Base-by-base conservation (phyloP, 1,140 invertebrate genomes). In the Branchinecta lindahli region DNA sequence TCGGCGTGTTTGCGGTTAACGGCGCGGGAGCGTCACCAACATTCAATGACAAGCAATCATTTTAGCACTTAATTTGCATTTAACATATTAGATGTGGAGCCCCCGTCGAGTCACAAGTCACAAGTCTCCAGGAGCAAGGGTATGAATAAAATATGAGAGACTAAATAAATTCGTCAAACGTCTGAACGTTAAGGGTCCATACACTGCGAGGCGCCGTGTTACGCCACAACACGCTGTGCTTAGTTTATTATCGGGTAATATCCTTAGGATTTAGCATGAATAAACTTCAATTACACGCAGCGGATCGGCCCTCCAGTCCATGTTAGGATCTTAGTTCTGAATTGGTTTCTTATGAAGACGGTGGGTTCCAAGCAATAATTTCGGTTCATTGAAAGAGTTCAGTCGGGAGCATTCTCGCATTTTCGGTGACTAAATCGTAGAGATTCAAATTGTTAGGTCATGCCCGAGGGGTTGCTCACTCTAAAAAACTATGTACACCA, bases 11-110 rank as follows among this genome's bases (percentile, higher is more conserved):
- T 61, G 52, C 18, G 52, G 52, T 61, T 61, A 61, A 61, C 52
- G 52, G 52, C 52, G 52, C 52, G 52, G 52, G 52, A 61, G 52
- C 52, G 52, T 61, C 52, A 61, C 52, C 52, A 61, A 61, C 52
- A 61, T 61, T 61, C 52, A 61, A 61, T 61, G 52, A 61, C 52
- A 61, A 61, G 52, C 52, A 61, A 61, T 61, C 52, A 61, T 61
- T 61, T 61, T 61, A 61, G 52, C 52, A 61, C 52, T 61, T 20
- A 61, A 61, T 61, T 61, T 61, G 52, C 52, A 61, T 61, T 61
- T 61, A 61, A 61, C 52, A 61, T 61, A 61, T 61, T 61, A 61
- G 52, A 61, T 12, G 52, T 15, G 12, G 52, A 12, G 12, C 12
- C 52, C 52, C 52, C 52, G 52, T 61, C 12, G 52, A 1, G 52